Percentiles rank a stretch among this genome's conserved stretches.
phyloP scores from a whole-genome alignment of 2,113 vertebrate species.

The Lasiurus borealis region DNA sequence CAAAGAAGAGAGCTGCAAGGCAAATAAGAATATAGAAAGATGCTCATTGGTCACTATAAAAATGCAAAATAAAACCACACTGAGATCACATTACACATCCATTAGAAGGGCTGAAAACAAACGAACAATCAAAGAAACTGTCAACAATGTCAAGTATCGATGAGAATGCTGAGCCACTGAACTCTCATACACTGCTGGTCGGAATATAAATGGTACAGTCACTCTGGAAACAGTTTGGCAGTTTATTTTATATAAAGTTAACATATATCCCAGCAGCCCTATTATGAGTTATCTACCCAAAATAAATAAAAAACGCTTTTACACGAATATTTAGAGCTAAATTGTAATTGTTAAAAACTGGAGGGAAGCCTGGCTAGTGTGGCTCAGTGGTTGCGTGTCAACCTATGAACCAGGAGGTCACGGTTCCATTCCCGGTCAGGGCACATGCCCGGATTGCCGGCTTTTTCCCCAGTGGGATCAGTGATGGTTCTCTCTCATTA shows the following conservation, averaged over 20 bases:
- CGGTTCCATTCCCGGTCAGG: too few species aligned
- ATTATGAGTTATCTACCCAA: background rate
- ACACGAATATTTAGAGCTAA: constrained; percentile 23
- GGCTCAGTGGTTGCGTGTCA: too few species aligned
- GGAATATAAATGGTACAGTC: background rate
- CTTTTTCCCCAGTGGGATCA: too few species aligned
- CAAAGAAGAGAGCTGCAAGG: background rate
- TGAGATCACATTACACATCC: background rate
- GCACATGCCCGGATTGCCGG: too few species aligned
- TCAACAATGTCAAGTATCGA: background rate
- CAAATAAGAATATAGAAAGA: constrained; percentile 7
- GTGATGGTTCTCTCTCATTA: too few species aligned
- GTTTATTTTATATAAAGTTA: constrained; percentile 8
- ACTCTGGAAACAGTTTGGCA: background rate
- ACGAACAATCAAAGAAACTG: background rate
- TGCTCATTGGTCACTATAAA: background rate
- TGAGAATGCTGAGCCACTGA: background rate
- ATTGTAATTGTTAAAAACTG: background rate
- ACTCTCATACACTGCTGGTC: background rate
- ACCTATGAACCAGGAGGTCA: too few species aligned
- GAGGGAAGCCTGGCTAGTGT: too few species aligned
- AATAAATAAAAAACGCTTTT: constrained; percentile 24
- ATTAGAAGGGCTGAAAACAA: background rate
- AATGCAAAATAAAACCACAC: constrained; percentile 7
- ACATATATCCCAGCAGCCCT: background rate